Conservation (phyloP, 2,113 vertebrate genomes). For the Halichoerus grypus region DNA sequence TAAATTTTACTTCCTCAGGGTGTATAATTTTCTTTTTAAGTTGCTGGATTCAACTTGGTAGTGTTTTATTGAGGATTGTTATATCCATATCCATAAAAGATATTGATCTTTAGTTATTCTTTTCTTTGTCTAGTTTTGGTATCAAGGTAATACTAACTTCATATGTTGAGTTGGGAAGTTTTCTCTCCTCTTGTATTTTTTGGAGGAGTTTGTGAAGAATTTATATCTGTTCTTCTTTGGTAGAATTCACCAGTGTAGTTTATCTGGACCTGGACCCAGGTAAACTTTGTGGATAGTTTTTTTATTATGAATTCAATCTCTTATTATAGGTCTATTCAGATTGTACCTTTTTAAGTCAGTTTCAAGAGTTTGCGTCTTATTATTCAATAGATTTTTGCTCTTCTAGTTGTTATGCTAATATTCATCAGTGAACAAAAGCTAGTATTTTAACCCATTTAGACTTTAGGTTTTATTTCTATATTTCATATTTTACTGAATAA, state of each 20-base stretch:
- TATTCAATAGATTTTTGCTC: neutral
- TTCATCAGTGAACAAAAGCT: neutral
- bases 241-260: neutral
- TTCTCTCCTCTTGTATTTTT: neutral
- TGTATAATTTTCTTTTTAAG: neutral
- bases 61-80: neutral
- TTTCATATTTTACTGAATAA: neutral
- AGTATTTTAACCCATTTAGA: neutral
- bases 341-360: neutral
- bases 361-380: neutral
- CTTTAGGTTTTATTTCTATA: neutral
- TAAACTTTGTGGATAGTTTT: neutral
- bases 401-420: neutral
- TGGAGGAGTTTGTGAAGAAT: constrained; percentile 4
- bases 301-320: neutral
- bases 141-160: neutral
- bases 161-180: neutral
- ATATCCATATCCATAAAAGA: neutral
- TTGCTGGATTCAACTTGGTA: neutral
- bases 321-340: neutral
- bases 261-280: neutral
- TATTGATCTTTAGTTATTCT: neutral
- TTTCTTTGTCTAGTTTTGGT: neutral
- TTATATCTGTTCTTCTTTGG: neutral
- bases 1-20: neutral